Evolutionary conservation across 1,140 invertebrate genomes (phyloP).

Genomic region (Penaeus indicus): DNA sequence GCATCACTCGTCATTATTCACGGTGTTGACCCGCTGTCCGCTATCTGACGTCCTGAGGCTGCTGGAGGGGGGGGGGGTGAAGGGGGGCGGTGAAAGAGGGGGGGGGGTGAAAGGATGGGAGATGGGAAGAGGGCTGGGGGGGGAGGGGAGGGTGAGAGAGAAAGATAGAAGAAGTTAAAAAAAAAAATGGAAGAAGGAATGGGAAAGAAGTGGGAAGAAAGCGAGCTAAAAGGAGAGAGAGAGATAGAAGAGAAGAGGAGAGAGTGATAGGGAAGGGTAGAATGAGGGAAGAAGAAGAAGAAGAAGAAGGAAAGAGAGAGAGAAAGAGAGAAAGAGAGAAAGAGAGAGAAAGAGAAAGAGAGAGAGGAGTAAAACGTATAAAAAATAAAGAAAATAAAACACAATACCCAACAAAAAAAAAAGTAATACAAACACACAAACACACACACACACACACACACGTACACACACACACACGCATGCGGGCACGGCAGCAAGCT

Average conservation of each 20-base stretch:
- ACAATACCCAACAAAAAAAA: no score
- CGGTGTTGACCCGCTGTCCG: no score
- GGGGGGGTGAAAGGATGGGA: not conserved
- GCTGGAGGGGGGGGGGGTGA: no score
- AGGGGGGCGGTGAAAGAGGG: not conserved
- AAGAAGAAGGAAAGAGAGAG: not conserved
- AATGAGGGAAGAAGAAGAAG: not conserved
- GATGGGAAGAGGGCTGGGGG: not conserved
- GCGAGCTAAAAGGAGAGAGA: not conserved
- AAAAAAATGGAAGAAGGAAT: not conserved
- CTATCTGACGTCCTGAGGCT: no score
- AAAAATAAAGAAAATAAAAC: no score
- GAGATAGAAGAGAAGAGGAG: not conserved
- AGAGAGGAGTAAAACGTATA: no score
- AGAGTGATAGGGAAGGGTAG: not conserved
- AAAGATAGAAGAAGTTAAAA: not conserved
- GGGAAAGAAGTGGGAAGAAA: not conserved
- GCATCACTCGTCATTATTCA: no score
- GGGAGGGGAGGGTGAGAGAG: not conserved
- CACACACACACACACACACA: no score
- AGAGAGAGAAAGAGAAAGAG: no score
- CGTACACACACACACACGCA: no score
- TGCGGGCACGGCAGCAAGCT: not conserved
- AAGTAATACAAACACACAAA: no score
- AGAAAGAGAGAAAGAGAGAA: not conserved